Base-by-base conservation (phyloP, 2,888 invertebrate genomes). In the Anthophora plumipes region DNA sequence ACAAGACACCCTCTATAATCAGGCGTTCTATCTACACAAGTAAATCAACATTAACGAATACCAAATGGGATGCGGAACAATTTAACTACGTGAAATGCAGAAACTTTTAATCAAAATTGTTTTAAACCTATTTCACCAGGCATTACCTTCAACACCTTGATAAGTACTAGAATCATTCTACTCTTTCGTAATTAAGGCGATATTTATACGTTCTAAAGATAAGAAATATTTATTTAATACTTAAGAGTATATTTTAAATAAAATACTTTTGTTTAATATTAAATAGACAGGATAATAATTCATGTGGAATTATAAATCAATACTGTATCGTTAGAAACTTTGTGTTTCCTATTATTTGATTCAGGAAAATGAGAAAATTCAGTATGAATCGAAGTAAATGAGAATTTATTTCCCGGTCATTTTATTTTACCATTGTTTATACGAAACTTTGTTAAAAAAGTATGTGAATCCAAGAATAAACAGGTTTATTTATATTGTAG, bases 31-130 rank as follows among this genome's bases (percentile, higher is more conserved):
- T 31, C 20, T 54, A 41, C 67, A 57, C 57, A 52, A n/a, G 31
- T 57, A 68, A 41, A 70, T 54, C 48, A 41, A 66, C 52, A 54
- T 74, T 79, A 60, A 70, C 59, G 79, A 60, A 70, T 66, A 59
- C 41, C 31, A 25, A 68, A 75, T 63, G 52, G 67, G 37, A 37
- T 20, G 63, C 59, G 39, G 43, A 39, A 60, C 57, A 67, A 69
- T 72, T 76, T 64, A 80, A 72, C 76, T 77, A 57, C 69, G 41
- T n/a, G 72, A 61, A 52, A 64, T 69, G 37, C 54, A 55, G 70
- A 67, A 80, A 80, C 72, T 80, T 77, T 72, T 68, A 72, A 77
- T 80, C 68, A 72, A 72, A 76, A 55, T 77, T 77, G 76, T 69
- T 80, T 80, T 69, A 68, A 75, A 70, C 61, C 63, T 43, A 73